Evolutionary conservation across 2,888 invertebrate genomes (phyloP).

Genomic region (Lepidocyrtoides sp.): DNA sequence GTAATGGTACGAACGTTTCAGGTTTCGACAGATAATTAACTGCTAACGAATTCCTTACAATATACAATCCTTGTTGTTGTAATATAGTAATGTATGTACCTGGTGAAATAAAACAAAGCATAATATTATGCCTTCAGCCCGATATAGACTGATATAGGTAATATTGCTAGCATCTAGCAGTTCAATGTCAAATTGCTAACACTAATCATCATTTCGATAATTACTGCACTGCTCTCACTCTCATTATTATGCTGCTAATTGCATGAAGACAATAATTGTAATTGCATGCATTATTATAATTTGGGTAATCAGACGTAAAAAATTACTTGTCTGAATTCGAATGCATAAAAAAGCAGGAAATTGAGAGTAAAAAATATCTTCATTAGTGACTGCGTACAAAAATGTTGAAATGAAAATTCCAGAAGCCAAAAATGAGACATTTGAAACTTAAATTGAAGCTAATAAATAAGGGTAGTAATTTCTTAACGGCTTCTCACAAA

Average conservation of each 20-base stretch:
- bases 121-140: background rate
- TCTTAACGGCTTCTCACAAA: constrained; percentile 69
- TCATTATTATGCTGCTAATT: constrained; percentile 60
- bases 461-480: constrained; percentile 46
- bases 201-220: constrained; percentile 62
- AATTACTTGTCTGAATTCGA: constrained; percentile 10
- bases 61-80: background rate
- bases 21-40: constrained; percentile 73
- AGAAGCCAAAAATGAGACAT: constrained; percentile 66
- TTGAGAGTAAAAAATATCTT: constrained; percentile 47
- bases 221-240: constrained; percentile 43
- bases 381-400: constrained; percentile 35
- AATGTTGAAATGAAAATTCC: constrained; percentile 60
- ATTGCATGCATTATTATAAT: constrained; percentile 57
- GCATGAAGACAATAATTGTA: constrained; percentile 68
- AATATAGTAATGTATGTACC: background rate
- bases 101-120: background rate
- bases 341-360: constrained; percentile 53
- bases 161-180: too few species aligned
- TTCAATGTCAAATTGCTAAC: constrained; percentile 59
- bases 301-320: constrained; percentile 23
- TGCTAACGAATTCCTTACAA: constrained; percentile 61
- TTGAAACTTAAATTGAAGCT: constrained; percentile 6
- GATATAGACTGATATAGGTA: too few species aligned
- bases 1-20: constrained; percentile 23